Conservation (phyloP, 1,140 invertebrate genomes). For the Brachionus koreanus region DNA sequence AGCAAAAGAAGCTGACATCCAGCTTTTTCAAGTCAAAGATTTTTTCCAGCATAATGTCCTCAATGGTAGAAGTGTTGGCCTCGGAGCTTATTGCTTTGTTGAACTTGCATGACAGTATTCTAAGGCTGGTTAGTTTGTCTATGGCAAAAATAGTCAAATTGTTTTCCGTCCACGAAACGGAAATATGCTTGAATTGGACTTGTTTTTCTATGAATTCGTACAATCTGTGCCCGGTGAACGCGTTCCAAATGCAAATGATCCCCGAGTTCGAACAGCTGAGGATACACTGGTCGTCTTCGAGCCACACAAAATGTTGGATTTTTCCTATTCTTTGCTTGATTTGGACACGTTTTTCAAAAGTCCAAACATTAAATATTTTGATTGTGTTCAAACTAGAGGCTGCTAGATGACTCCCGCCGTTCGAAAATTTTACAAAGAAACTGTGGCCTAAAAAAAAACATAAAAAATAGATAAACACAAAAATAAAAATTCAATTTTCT, state of each 20-base stretch:
- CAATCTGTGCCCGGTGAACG: not conserved
- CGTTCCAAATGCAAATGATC: slow-evolving; percentile 24
- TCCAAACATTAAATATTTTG: not conserved
- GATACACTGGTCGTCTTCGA: not conserved
- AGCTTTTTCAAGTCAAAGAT: not conserved
- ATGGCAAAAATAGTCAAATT: not conserved
- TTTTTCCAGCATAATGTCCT: slow-evolving; percentile 16
- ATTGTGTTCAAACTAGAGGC: not conserved
- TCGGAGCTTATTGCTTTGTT: not conserved
- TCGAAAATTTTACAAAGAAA: not conserved
- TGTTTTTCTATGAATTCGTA: slow-evolving; percentile 38
- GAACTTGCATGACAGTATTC: slow-evolving; percentile 6
- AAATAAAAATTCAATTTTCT: too few relatives aligned
- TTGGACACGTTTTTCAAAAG: not conserved
- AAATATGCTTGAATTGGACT: slow-evolving; percentile 13
- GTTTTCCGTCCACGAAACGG: not conserved
- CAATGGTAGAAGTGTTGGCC: not conserved
- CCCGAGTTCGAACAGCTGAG: slow-evolving; percentile 21
- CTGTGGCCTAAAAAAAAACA: not conserved
- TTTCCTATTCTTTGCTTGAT: not conserved
- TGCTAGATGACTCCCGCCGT: not conserved
- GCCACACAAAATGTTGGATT: slow-evolving; percentile 24
- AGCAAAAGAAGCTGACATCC: not conserved
- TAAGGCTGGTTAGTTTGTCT: not conserved
- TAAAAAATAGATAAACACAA: not conserved